A percentile compares a stretch with the other conserved stretches of the same genome.
Evolutionary conservation across 2,888 invertebrate species (phyloP).

Genomic region (Julus scandinavius): DNA sequence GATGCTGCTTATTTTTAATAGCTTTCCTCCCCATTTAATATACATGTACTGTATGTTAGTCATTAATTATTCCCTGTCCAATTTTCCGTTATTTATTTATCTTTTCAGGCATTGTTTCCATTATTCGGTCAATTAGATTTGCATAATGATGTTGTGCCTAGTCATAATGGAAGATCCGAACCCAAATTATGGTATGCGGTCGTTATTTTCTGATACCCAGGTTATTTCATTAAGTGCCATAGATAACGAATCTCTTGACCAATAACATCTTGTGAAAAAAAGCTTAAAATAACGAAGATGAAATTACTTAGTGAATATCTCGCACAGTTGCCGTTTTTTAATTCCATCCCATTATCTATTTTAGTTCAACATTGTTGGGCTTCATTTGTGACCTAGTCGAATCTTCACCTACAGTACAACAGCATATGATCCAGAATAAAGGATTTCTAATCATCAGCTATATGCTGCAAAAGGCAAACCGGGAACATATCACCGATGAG

Average conservation of each 20-base stretch:
- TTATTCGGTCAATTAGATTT: conserved; percentile 97
- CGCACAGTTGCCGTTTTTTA: neutral
- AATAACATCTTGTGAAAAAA: conserved; percentile 15
- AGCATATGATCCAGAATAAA: conserved; percentile 98
- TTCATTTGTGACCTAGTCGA: conserved; percentile 98
- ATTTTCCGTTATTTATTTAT: neutral
- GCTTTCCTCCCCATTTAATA: too few species aligned
- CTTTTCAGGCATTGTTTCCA: conserved; percentile 84
- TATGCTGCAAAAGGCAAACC: conserved; percentile 84
- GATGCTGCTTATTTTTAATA: too few species aligned
- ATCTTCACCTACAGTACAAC: conserved; percentile 96
- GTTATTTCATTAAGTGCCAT: too few species aligned
- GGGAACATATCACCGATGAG: conserved; percentile 93
- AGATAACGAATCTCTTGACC: conserved; percentile 36
- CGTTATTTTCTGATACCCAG: too few species aligned
- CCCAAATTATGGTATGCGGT: conserved; percentile 82
- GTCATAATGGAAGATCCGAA: conserved; percentile 78
- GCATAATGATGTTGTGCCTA: conserved; percentile 75
- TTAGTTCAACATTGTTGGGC: conserved; percentile 91
- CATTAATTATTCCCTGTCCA: too few species aligned
- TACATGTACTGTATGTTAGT: too few species aligned
- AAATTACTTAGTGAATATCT: too few species aligned
- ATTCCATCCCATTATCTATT: conserved; percentile 55
- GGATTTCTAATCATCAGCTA: conserved; percentile 98
- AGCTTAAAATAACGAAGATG: too few species aligned